phyloP scores from a whole-genome alignment of 1,140 invertebrate species.

The Parasteatoda tepidariorum region DNA sequence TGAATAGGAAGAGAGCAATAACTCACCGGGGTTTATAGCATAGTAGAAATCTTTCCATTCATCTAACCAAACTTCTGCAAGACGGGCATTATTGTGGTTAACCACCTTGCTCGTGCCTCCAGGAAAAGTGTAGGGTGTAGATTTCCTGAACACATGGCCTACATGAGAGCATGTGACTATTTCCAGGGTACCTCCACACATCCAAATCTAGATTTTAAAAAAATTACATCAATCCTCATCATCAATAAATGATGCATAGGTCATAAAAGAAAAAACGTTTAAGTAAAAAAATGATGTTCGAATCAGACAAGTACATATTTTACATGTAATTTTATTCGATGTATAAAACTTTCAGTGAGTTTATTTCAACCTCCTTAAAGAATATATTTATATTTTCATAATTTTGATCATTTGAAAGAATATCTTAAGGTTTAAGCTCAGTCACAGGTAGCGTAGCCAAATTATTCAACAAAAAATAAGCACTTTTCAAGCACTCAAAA shows the following conservation, averaged over 20 bases:
- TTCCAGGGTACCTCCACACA: slow-evolving; percentile 94
- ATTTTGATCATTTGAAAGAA: no score
- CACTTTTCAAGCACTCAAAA: no score
- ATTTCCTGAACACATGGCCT: slow-evolving; percentile 98
- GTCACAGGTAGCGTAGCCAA: no score
- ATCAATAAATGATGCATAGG: not conserved
- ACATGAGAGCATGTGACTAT: slow-evolving; percentile 93
- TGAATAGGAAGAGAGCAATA: no score
- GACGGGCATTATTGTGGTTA: slow-evolving; percentile 97
- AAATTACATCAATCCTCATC: not conserved
- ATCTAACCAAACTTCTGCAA: slow-evolving; percentile 98
- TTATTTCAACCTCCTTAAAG: no score
- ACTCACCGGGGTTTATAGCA: slow-evolving; percentile 85
- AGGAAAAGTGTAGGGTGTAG: slow-evolving; percentile 98
- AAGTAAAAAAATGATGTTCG: not conserved
- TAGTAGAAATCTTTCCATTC: slow-evolving; percentile 99
- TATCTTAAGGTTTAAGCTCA: no score
- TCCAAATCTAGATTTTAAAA: slow-evolving; percentile 82
- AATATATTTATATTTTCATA: no score
- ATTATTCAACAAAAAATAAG: no score
- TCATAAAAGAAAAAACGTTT: not conserved
- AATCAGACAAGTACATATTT: no score
- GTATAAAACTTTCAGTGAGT: no score
- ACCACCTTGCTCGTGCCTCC: slow-evolving; percentile 97
- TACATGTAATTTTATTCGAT: no score